Evolutionary conservation across 2,888 invertebrate genomes (phyloP).

Genomic region (Mellilla xanthometata): DNA sequence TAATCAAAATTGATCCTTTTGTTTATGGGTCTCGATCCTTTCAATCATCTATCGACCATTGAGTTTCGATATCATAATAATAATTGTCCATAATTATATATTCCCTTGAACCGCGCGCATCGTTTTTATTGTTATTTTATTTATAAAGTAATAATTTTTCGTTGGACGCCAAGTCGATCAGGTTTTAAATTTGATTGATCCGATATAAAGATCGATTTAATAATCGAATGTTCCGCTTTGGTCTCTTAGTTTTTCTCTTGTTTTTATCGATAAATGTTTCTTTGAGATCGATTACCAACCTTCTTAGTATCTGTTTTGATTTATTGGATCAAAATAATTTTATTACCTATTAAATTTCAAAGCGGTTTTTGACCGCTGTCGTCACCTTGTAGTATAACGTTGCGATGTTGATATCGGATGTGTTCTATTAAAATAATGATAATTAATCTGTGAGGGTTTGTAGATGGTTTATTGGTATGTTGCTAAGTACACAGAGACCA

Average conservation of each 20-base stretch:
- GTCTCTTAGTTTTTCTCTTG: conserved; percentile 60
- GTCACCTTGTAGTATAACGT: conserved; percentile 29
- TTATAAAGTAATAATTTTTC: conserved; percentile 82
- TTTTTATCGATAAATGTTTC: conserved; percentile 69
- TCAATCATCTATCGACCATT: conserved; percentile 81
- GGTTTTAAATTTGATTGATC: conserved; percentile 82
- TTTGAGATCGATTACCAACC: conserved; percentile 58
- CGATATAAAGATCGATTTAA: conserved; percentile 81
- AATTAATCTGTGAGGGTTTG: conserved; percentile 46
- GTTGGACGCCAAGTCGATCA: conserved; percentile 73
- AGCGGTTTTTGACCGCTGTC: conserved; percentile 28
- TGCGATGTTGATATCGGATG: conserved; percentile 23
- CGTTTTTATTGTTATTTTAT: conserved; percentile 83
- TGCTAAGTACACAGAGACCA: conserved; percentile 64
- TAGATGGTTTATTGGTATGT: conserved; percentile 52
- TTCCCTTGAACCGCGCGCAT: conserved; percentile 76
- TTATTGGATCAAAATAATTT: conserved; percentile 45
- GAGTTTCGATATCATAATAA: conserved; percentile 80
- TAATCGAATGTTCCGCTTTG: conserved; percentile 73
- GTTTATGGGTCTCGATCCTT: conserved; percentile 80
- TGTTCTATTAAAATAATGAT: not conserved
- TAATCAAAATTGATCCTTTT: conserved; percentile 79
- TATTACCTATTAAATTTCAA: conserved; percentile 35
- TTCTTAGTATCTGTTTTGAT: conserved; percentile 60
- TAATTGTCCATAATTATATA: conserved; percentile 83